phyloP scores from a whole-genome alignment of 2,797 vertebrate genomes.

The Sebastiscus albofasciatus region DNA sequence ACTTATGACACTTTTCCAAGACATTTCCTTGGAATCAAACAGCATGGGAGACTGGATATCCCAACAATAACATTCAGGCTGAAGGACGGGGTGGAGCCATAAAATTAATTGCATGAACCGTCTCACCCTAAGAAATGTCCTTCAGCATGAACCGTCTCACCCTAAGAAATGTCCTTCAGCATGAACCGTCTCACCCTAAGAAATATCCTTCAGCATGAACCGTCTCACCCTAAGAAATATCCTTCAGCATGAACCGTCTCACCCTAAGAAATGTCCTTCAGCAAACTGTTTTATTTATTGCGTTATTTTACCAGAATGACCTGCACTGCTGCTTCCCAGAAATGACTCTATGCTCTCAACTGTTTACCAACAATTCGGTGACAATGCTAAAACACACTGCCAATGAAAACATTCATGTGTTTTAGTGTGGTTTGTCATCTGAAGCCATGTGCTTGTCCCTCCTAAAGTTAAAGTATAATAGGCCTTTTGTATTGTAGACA shows the following conservation, averaged over 20 bases:
- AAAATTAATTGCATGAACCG: too few species aligned
- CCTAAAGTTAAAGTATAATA: background rate
- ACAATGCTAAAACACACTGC: background rate
- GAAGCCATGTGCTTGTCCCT: background rate
- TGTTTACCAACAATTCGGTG: background rate
- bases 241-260: too few species aligned
- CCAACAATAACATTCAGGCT: background rate
- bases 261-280: background rate
- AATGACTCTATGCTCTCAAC: background rate
- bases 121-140: too few species aligned
- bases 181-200: too few species aligned
- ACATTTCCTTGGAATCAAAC: background rate
- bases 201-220: too few species aligned
- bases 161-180: too few species aligned
- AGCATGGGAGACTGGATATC: background rate
- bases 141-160: too few species aligned
- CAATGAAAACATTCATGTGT: conserved; percentile 1
- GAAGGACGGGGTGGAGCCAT: background rate
- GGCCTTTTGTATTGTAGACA: background rate
- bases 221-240: too few species aligned
- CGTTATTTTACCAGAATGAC: background rate
- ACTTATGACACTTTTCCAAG: background rate
- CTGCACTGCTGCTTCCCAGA: background rate
- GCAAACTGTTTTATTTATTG: background rate
- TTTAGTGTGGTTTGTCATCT: background rate